A percentile compares a stretch with the other conserved stretches of the same genome.
Conservation (phyloP, 2,113 vertebrate species). For the Colaptes auratus region DNA sequence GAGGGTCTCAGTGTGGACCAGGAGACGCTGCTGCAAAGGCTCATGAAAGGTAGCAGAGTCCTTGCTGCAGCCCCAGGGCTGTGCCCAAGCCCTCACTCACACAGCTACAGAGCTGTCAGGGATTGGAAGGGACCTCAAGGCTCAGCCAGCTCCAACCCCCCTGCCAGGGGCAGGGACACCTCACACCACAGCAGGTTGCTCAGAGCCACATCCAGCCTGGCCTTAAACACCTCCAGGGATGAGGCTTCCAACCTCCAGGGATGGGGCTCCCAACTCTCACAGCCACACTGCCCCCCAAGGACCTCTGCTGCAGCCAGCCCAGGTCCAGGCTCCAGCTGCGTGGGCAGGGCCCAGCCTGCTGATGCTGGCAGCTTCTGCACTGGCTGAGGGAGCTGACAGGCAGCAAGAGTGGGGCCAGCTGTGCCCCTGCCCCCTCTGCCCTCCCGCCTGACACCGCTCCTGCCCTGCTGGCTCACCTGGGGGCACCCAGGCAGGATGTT, state of each 20-base stretch:
- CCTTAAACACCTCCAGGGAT: too few relatives aligned
- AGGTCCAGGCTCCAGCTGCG: background rate
- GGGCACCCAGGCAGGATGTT: background rate
- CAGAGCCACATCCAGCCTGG: too few relatives aligned
- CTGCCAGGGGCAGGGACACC: too few relatives aligned
- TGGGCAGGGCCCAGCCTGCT: background rate
- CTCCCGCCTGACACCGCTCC: accelerated
- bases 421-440: background rate
- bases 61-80: background rate
- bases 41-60: background rate
- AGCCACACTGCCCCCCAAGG: background rate
- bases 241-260: too few relatives aligned
- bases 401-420: background rate
- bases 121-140: too few relatives aligned
- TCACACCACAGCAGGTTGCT: too few relatives aligned
- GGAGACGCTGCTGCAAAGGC: background rate
- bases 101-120: too few relatives aligned
- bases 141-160: too few relatives aligned
- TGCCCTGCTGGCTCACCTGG: background rate
- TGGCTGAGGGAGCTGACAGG: background rate
- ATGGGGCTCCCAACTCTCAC: too few relatives aligned
- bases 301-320: background rate
- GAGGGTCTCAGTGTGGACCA: background rate
- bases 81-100: background rate
- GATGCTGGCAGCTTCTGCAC: accelerated